phyloP scores from a whole-genome alignment of 2,888 invertebrate species.

The Leptarthrus brevirostris region DNA sequence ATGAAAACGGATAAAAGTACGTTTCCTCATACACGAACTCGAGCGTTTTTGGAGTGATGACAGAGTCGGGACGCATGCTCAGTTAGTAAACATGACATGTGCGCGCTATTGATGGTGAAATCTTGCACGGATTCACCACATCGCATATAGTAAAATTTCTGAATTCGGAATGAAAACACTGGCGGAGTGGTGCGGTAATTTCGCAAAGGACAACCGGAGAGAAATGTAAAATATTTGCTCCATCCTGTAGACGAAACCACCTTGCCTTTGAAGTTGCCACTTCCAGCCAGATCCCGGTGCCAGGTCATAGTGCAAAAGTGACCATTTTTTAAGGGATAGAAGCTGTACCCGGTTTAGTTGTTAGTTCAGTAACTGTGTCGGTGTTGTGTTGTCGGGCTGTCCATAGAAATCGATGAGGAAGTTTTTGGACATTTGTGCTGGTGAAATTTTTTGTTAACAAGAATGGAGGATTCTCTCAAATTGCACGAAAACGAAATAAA shows the following conservation, averaged over 20 bases:
- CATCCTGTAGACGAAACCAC: constrained; percentile 6
- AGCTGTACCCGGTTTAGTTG: background rate
- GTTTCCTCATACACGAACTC: background rate
- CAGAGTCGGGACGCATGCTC: constrained; percentile 26
- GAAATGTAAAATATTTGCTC: background rate
- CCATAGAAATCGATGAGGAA: constrained; percentile 8
- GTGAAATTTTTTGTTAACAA: too few relatives aligned
- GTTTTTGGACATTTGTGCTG: too few relatives aligned
- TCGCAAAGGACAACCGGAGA: background rate
- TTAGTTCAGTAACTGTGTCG: constrained; percentile 27
- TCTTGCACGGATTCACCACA: constrained; percentile 11
- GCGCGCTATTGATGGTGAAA: constrained; percentile 37
- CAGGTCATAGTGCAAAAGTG: constrained; percentile 31
- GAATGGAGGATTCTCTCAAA: too few relatives aligned
- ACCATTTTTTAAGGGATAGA: background rate
- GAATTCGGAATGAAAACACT: constrained; percentile 3
- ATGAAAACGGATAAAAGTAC: too few relatives aligned
- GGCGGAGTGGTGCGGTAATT: background rate
- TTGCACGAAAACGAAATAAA: too few relatives aligned
- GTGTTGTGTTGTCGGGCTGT: constrained; percentile 15
- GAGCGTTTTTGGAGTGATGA: background rate
- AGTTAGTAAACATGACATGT: constrained; percentile 19
- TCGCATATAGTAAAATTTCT: constrained; percentile 5
- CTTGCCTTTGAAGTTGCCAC: background rate
- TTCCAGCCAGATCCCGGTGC: background rate